Evolutionary conservation across 2,113 vertebrate genomes (phyloP).

Genomic region (Cyprinodon brontotheroides): DNA sequence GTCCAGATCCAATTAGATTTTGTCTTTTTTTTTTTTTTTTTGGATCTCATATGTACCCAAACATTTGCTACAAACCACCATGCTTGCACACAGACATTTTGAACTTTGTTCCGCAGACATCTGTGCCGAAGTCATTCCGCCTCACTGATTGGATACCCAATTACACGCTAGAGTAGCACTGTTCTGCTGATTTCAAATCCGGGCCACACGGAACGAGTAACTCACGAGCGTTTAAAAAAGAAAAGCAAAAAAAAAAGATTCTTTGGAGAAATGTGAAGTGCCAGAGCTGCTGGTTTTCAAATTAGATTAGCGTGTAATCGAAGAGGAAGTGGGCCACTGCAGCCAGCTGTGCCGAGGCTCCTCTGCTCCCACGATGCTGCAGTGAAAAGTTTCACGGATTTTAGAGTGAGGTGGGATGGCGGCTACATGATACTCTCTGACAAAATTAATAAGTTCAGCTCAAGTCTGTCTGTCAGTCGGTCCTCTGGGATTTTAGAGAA

Average conservation of each 20-base stretch:
- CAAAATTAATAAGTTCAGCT: conserved; percentile 38
- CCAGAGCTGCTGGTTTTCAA: conserved; percentile 42
- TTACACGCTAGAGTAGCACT: conserved; percentile 77
- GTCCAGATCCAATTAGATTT: too few species aligned
- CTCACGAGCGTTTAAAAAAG: conserved; percentile 6
- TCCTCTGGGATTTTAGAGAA: conserved; percentile 18
- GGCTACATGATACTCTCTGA: conserved; percentile 13
- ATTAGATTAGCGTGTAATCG: conserved; percentile 48
- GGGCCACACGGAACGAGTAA: conserved; percentile 51
- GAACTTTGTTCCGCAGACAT: conserved; percentile 51
- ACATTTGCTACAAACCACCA: conserved; percentile 20
- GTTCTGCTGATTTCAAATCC: conserved; percentile 56
- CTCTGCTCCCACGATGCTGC: conserved; percentile 12
- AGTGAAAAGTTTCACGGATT: conserved; percentile 21
- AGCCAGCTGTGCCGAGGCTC: conserved; percentile 48
- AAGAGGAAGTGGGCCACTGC: conserved; percentile 51
- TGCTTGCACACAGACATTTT: conserved; percentile 14
- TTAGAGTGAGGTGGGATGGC: not conserved
- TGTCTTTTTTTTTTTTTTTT: conserved; percentile 18
- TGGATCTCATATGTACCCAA: conserved; percentile 7
- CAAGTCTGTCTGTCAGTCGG: conserved; percentile 18
- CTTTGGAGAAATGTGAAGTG: conserved; percentile 35
- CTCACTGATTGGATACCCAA: conserved; percentile 63
- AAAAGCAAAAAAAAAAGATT: conserved; percentile 63
- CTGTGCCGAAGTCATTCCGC: conserved; percentile 67